Conservation (phyloP, 2,113 vertebrate species). For the Sinosuthora webbiana region DNA sequence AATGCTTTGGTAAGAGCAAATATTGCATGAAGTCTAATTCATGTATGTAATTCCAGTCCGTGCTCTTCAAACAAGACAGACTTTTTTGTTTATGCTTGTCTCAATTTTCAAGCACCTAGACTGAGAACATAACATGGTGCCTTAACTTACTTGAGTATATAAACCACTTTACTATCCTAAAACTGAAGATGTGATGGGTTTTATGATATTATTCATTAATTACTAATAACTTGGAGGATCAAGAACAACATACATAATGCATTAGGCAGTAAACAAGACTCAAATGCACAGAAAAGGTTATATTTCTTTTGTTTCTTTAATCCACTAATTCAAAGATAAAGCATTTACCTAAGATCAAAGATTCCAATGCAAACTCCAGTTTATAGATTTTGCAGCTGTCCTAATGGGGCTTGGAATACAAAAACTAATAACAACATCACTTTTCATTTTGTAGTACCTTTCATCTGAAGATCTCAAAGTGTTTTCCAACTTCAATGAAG, state of each 20-base stretch:
- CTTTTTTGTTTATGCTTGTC: not conserved
- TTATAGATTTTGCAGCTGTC: not conserved
- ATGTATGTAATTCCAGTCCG: not conserved
- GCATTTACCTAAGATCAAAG: not conserved
- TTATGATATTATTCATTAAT: not conserved
- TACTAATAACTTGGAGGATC: not conserved
- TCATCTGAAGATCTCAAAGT: constrained; percentile 6
- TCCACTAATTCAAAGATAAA: not conserved
- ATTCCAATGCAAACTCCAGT: not conserved
- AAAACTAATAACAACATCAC: not conserved
- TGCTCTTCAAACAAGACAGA: not conserved
- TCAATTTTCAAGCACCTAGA: not conserved
- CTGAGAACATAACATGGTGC: not conserved
- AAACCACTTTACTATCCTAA: not conserved
- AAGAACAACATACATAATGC: not conserved
- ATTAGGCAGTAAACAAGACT: not conserved
- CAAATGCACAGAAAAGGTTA: not conserved
- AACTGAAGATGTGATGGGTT: not conserved
- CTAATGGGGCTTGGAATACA: not conserved
- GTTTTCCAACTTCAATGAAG: not conserved
- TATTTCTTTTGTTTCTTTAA: not conserved
- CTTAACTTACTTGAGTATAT: not conserved
- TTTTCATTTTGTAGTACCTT: not conserved
- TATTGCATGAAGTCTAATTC: not conserved
- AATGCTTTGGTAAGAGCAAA: not conserved